phyloP scores from a whole-genome alignment of 2,797 vertebrate species.

The Pipistrellus pipistrellus region DNA sequence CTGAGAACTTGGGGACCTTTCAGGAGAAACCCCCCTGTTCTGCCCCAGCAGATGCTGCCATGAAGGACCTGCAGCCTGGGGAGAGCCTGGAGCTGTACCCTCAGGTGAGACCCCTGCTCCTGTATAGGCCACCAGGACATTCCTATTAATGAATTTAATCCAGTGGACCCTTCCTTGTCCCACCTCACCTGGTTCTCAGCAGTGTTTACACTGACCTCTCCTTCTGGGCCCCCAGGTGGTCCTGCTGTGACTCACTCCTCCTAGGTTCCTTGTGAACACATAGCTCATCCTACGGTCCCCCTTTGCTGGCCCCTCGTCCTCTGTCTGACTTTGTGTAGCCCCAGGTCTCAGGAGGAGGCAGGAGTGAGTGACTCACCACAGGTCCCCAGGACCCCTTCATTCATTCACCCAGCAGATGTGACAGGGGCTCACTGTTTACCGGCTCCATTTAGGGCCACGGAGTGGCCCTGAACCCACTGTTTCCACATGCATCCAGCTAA shows the following conservation, averaged over 20 bases:
- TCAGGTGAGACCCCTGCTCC: too few species aligned
- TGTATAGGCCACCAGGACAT: too few species aligned
- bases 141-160: rapidly evolving
- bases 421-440: rapidly evolving
- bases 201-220: too few species aligned
- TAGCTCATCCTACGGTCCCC: too few species aligned
- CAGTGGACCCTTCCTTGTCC: rapidly evolving
- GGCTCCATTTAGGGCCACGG: rapidly evolving
- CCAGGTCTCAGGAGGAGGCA: not conserved
- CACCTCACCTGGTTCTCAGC: too few species aligned
- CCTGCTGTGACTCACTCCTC: too few species aligned
- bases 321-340: not conserved
- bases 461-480: rapidly evolving
- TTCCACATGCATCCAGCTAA: rapidly evolving
- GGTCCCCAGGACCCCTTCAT: rapidly evolving
- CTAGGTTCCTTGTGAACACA: too few species aligned
- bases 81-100: too few species aligned
- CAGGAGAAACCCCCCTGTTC: not conserved
- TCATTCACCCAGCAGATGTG: rapidly evolving
- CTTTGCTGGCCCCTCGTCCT: not conserved
- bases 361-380: not conserved
- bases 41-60: not conserved
- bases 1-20: not conserved
- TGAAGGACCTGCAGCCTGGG: not conserved
- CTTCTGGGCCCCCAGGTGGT: too few species aligned